phyloP scores from a whole-genome alignment of 2,797 vertebrate genomes.

The Sarcophilus harrisii region DNA sequence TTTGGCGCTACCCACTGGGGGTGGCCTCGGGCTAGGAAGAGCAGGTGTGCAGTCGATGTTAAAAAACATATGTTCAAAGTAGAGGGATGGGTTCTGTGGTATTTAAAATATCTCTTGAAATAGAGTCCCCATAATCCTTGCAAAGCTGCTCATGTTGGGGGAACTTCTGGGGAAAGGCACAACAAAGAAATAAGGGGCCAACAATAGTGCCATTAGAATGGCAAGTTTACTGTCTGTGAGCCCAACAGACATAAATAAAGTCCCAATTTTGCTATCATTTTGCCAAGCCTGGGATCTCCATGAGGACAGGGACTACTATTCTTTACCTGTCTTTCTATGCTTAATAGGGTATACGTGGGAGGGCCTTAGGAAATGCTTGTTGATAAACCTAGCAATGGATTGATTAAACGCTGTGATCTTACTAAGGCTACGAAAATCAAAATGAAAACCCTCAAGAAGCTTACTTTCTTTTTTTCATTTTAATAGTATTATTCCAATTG shows the following conservation, averaged over 20 bases:
- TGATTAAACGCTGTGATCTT: neutral
- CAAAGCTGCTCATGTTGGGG: slow-evolving; percentile 58
- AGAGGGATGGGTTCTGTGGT: slow-evolving; percentile 51
- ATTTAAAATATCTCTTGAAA: slow-evolving; percentile 65
- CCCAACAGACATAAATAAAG: neutral
- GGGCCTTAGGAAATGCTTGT: neutral
- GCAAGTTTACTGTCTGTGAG: neutral
- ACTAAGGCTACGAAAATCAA: neutral
- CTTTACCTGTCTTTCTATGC: neutral
- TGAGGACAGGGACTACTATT: neutral
- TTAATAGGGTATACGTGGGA: neutral
- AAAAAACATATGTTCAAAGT: slow-evolving; percentile 57
- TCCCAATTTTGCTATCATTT: neutral
- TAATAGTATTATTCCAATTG: too few relatives aligned
- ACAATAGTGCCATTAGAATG: slow-evolving; percentile 42
- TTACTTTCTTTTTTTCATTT: neutral
- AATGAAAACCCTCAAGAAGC: neutral
- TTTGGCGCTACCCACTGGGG: neutral
- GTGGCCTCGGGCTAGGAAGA: neutral
- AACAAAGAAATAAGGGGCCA: slow-evolving; percentile 62
- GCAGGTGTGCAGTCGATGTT: slow-evolving; percentile 31
- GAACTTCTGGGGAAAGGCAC: slow-evolving; percentile 61
- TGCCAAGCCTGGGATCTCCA: neutral
- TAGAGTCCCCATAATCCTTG: slow-evolving; percentile 58
- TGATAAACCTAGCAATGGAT: neutral